Evolutionary conservation across 2,113 vertebrate species (phyloP).

Genomic region (Toxotes chatareus): DNA sequence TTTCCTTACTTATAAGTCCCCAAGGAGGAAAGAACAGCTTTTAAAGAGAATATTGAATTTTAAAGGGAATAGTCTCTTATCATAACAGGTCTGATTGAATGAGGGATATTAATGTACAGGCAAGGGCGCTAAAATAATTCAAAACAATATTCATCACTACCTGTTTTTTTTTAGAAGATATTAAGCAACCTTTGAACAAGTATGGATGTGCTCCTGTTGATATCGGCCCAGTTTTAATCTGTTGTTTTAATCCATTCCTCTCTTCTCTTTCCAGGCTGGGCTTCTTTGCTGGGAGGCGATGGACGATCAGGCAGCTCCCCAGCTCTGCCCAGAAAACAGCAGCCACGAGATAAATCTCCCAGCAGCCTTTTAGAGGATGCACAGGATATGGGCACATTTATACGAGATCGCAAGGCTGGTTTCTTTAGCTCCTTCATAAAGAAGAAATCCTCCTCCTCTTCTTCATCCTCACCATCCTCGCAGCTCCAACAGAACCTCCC

Average conservation of each 20-base stretch:
- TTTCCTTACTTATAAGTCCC: conserved; percentile 28
- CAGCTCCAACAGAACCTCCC: conserved; percentile 88
- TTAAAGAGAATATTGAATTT: neutral
- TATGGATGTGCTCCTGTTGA: conserved; percentile 3
- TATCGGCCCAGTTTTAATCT: neutral
- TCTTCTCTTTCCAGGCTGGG: conserved; percentile 85
- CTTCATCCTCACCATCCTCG: conserved; percentile 78
- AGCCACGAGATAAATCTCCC: conserved; percentile 95
- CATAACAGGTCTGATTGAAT: neutral
- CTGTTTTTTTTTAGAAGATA: neutral
- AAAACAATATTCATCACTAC: neutral
- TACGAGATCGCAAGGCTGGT: conserved; percentile 94
- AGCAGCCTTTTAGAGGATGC: conserved; percentile 92
- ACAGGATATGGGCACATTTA: conserved; percentile 93
- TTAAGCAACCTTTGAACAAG: conserved; percentile 15
- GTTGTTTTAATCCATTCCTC: conserved; percentile 38
- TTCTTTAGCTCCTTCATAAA: conserved; percentile 99
- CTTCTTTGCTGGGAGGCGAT: conserved; percentile 79
- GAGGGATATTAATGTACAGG: conserved; percentile 35
- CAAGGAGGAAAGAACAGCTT: conserved; percentile 28
- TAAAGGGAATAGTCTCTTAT: neutral
- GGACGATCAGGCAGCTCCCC: conserved; percentile 88
- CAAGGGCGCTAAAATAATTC: neutral
- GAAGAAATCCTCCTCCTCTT: conserved; percentile 87
- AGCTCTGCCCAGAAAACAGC: conserved; percentile 94